These are phyloP conservation scores for Tipula unca DNA, from an alignment of 2,888 invertebrate genomes.

Conservation along the genomic window DNA sequence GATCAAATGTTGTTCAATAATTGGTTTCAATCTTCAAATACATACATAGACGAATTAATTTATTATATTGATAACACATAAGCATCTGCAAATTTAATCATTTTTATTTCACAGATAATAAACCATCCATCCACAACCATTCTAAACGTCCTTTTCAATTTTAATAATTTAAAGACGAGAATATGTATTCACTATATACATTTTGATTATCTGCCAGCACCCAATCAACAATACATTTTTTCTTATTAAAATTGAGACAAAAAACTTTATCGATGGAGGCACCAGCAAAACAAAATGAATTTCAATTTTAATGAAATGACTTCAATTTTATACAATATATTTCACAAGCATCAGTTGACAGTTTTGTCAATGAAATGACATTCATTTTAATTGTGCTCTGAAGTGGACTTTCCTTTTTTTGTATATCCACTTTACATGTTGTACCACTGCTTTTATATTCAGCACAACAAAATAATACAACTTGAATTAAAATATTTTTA, in stretches of 20 bases:
- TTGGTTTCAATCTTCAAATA: no score
- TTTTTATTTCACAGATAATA: no score
- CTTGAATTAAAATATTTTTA: background rate
- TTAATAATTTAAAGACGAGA: no score
- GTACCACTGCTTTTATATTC: background rate
- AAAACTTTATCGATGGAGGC: background rate
- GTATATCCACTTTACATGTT: background rate
- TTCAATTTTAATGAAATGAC: no score
- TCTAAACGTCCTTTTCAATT: no score
- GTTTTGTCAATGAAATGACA: background rate
- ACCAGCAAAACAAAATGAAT: background rate
- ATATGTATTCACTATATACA: no score
- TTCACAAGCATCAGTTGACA: background rate
- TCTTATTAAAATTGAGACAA: background rate
- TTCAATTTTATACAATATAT: background rate
- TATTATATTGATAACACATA: no score
- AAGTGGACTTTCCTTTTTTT: background rate
- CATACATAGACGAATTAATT: no score
- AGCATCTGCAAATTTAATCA: no score
- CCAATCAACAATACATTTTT: background rate
- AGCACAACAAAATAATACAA: background rate
- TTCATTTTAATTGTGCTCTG: background rate
- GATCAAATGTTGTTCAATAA: no score
- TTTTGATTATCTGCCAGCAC: background rate
- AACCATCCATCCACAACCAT: no score